Conservation (phyloP, 2,113 vertebrate species). For the Polyodon spathula region DNA sequence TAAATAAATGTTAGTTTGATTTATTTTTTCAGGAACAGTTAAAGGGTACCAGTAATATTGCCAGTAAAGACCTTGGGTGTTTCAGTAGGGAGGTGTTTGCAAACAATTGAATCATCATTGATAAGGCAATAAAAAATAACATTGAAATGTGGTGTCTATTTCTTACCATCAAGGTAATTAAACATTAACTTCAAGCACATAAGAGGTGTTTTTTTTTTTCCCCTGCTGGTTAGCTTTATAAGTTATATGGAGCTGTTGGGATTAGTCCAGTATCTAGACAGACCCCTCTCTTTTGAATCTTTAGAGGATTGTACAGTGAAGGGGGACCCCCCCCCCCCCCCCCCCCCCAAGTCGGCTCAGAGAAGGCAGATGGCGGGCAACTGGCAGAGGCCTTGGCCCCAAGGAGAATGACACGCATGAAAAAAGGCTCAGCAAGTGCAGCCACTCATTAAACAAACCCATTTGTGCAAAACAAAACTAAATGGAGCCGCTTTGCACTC, state of each 20-base stretch:
- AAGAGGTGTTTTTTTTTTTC: background rate
- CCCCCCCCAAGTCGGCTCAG: background rate
- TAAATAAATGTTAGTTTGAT: too few species aligned
- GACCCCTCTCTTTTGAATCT: constrained; percentile 1
- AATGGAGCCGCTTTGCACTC: background rate
- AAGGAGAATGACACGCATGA: background rate
- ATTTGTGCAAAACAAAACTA: background rate
- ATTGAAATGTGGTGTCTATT: too few species aligned
- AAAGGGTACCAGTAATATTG: too few species aligned
- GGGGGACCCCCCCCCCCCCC: too few species aligned
- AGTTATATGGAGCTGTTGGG: background rate
- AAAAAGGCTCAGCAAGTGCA: background rate
- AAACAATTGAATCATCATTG: too few species aligned
- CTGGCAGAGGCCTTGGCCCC: background rate
- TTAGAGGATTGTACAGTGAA: background rate
- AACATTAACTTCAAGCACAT: background rate
- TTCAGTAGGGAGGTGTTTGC: too few species aligned
- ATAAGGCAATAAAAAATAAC: too few species aligned
- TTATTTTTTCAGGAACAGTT: too few species aligned
- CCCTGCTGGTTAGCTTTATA: background rate
- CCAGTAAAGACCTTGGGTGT: too few species aligned
- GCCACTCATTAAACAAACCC: constrained; percentile 7
- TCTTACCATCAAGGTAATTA: too few species aligned
- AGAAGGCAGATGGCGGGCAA: background rate
- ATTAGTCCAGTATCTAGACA: background rate